Evolutionary conservation across 2,888 invertebrate genomes (phyloP), one percentile per base, ranked within the genome.

Genomic region (Mechanitis messenoides): DNA sequence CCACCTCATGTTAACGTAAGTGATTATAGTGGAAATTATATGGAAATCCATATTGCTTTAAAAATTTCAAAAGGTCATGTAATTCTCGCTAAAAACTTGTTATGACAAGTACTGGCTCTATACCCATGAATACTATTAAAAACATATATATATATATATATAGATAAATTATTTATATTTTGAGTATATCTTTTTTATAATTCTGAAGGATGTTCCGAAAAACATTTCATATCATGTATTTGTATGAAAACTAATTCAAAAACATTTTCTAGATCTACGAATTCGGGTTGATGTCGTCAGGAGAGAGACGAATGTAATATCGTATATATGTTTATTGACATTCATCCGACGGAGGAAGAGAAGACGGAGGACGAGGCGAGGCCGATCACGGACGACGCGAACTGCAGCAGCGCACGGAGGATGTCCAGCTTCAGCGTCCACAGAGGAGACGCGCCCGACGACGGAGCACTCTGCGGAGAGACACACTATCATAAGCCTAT

Each of bases 1-100:
- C 93, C 93, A 2, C 85, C 92, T 0, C 85, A 91, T 69, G 92
- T 86, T 5, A 86, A 85, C 67, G 85, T 87, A 42, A 79, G 82
- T 71, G 42, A 56, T 12, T 55, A 12, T n/a, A 9, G 54, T 53
- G 5, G 11, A 9, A n/a, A 9, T 45, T 9, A 11, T n/a, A 45
- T 2, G 9, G 9, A 45, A 20, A 20, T 20, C 20, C 20, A 20
- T 20, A 20, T 20, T 20, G 20, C 20, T 20, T 20, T 20, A 20
- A 45, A 45, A 45, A 45, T n/a, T 9, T 45, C 9, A 45, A 33
- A 20, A 53, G 59, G 56, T 62, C 7, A 50, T 20, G n/a, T 58
- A 62, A 56, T 53, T 59, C 42, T 58, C 20, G 45, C 54, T 62
- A 58, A 53, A 56, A 35, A 35, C 35, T 4, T 35, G 35, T 20